Evolutionary conservation across 1,140 invertebrate genomes (phyloP).

Genomic region (Drepana arcuata): DNA sequence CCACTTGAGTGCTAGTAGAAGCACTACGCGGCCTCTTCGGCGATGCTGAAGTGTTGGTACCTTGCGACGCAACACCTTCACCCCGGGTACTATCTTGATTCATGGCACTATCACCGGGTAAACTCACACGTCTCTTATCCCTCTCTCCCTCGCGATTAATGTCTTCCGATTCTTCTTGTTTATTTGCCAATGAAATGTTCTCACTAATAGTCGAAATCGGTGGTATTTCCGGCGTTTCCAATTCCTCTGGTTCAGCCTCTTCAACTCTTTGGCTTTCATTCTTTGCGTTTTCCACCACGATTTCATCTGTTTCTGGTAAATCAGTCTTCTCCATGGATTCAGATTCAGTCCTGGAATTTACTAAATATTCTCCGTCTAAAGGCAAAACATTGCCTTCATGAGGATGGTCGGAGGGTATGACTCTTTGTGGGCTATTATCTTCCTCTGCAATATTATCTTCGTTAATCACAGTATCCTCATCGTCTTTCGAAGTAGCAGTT

Average conservation of each 20-base stretch:
- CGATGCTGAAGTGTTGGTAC: constrained; percentile 62
- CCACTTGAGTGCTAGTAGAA: constrained; percentile 85
- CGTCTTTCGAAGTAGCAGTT: constrained; percentile 9
- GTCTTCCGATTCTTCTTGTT: constrained; percentile 48
- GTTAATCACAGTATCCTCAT: not conserved
- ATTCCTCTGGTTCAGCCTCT: constrained; percentile 55
- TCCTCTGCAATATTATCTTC: constrained; percentile 3
- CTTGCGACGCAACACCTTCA: constrained; percentile 46
- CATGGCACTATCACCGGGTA: constrained; percentile 75
- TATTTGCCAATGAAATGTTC: constrained; percentile 64
- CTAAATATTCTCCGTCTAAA: constrained; percentile 58
- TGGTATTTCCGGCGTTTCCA: constrained; percentile 77
- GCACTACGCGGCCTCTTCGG: constrained; percentile 81
- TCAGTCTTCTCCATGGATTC: constrained; percentile 32
- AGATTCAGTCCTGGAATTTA: constrained; percentile 28
- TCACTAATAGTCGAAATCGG: constrained; percentile 83
- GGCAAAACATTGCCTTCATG: constrained; percentile 63
- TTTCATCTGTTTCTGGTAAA: constrained; percentile 32
- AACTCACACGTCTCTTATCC: constrained; percentile 74
- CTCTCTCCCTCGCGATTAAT: constrained; percentile 51
- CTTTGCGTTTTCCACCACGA: constrained; percentile 52
- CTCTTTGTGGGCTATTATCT: constrained; percentile 32
- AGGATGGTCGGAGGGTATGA: constrained; percentile 42
- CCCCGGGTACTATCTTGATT: constrained; percentile 49
- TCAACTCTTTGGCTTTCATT: constrained; percentile 53